Base-by-base conservation (phyloP, 2,113 vertebrate species). In the Cyprinodon variegatus region DNA sequence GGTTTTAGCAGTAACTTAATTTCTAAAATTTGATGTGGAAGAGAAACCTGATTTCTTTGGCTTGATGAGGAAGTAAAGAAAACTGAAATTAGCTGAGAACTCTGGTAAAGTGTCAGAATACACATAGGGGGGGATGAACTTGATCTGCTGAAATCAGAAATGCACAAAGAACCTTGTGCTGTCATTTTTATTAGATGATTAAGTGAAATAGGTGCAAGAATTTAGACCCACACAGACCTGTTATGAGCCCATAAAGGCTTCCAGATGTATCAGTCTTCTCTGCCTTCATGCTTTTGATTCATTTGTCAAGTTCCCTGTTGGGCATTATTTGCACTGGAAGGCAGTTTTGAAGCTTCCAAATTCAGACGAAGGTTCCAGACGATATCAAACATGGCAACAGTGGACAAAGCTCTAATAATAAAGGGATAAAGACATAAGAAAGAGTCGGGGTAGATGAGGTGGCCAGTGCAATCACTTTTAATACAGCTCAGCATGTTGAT, bases 1-100 rank as follows among this genome's bases (percentile, higher is more conserved):
- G 43, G 1, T 78, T 67, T 76, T 12, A 11, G 22, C 20, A 7
- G 12, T 50, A 81, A 78, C 73, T 61, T 65, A 0, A 76, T 76
- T 78, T 39, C 14, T 4, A 17, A 60, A 60, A 14, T 41, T 11
- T 11, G 50, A 57, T 6, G 50, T 10, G 50, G n/a, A 57, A 57
- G 50, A 8, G 17, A 50, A 13, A 40, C 50, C 40, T 15, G 38
- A 15, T 20, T 22, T 40, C 46, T 41, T 29, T 4, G 13, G 4
- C 11, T 60, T 70, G 40, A 60, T 29, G 20, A 38, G 68, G 38
- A 17, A 15, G 13, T 59, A 40, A 41, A 40, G 4, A 40, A 70
- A 39, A 57, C 48, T n/a, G 53, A 36, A 68, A 22, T 7, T 20
- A 20, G 61, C 37, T 40, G 61, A 63, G 40, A 63, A 40, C 37